Percentiles rank a stretch among this genome's conserved stretches.
These are phyloP conservation scores for Phengaris alcon DNA, from an alignment of 2,888 invertebrate species.

Conservation along the genomic window DNA sequence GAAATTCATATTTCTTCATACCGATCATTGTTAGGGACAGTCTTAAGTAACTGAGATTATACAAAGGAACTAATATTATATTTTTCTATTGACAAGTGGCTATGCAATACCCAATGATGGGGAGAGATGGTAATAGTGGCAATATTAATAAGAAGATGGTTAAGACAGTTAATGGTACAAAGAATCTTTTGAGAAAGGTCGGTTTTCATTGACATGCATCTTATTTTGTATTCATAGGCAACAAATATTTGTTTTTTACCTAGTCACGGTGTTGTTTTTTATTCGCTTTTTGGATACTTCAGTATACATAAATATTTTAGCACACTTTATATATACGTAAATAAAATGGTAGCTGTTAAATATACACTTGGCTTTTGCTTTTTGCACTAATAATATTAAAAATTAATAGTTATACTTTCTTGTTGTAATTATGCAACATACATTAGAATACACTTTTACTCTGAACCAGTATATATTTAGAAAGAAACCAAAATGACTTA, in stretches of 20 bases:
- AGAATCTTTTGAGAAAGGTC: constrained; percentile 74
- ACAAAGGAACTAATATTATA: constrained; percentile 43
- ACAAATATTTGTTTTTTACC: constrained; percentile 2
- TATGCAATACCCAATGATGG: constrained; percentile 75
- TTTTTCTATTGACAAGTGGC: constrained; percentile 69
- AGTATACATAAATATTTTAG: constrained; percentile 2
- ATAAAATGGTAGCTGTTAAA: not conserved
- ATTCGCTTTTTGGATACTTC: constrained; percentile 18
- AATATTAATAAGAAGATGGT: constrained; percentile 71
- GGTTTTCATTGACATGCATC: constrained; percentile 48
- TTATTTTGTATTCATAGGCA: constrained; percentile 28
- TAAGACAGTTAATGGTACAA: constrained; percentile 55
- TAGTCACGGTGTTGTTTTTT: constrained; percentile 3
- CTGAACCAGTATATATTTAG: not conserved
- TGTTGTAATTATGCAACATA: not conserved
- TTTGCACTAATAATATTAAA: not conserved
- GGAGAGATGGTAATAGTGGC: constrained; percentile 66
- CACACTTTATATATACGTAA: not conserved
- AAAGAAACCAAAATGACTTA: not conserved
- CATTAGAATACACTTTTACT: not conserved
- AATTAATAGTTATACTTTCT: not conserved
- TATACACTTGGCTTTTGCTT: constrained; percentile 5
- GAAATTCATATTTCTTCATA: constrained; percentile 5
- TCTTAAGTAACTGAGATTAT: constrained; percentile 30
- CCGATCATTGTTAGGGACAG: constrained; percentile 6